Evolutionary conservation across 2,888 invertebrate genomes (phyloP).

Genomic region (Panzeria rudis): DNA sequence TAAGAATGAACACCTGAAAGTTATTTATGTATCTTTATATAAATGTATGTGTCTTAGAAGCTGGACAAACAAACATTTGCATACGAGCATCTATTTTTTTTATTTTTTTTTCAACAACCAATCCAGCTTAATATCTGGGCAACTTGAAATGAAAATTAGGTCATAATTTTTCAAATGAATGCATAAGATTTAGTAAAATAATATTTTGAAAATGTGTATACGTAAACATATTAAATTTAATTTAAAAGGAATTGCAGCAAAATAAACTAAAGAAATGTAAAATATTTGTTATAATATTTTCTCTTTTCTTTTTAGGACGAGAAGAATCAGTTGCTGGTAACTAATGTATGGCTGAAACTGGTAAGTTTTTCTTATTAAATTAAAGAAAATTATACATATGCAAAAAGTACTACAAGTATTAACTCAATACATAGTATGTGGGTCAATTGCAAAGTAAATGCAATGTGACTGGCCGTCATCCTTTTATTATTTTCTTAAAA

Average conservation of each 20-base stretch:
- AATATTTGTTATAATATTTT: neutral
- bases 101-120: neutral
- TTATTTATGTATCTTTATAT: neutral
- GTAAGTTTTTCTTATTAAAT: slow-evolving; percentile 75
- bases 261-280: neutral
- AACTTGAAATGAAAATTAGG: slow-evolving; percentile 45
- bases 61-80: neutral
- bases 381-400: too few relatives aligned
- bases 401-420: too few relatives aligned
- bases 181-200: neutral
- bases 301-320: slow-evolving; percentile 87
- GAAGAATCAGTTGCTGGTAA: slow-evolving; percentile 97
- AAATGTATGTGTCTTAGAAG: neutral
- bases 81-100: neutral
- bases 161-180: slow-evolving; percentile 39
- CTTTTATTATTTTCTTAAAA: too few relatives aligned
- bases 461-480: too few relatives aligned
- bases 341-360: slow-evolving; percentile 95
- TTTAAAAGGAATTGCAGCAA: neutral
- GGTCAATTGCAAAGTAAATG: too few relatives aligned
- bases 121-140: slow-evolving; percentile 20
- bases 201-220: neutral
- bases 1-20: neutral
- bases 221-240: neutral
- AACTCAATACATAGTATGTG: too few relatives aligned